Conservation (phyloP, 1,140 invertebrate genomes). For the Neodiprion pinetum region DNA sequence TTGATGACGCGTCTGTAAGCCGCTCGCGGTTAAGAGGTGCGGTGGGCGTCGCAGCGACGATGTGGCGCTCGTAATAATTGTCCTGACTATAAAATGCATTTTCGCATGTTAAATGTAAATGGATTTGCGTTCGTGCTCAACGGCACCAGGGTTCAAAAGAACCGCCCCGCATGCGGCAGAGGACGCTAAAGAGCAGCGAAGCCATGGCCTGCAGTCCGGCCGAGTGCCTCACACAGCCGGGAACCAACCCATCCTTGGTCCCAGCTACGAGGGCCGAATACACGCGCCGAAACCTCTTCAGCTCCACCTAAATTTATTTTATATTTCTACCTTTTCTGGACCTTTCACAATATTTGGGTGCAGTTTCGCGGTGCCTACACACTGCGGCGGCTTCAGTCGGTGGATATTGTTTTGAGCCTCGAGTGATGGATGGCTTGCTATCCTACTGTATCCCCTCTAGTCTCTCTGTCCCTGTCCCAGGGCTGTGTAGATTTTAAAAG, state of each 20-base stretch:
- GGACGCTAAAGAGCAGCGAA: background rate
- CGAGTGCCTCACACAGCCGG: background rate
- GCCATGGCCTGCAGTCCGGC: background rate
- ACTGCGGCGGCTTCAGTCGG: constrained; percentile 41
- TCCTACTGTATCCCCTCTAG: constrained; percentile 38
- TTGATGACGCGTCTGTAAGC: constrained; percentile 2
- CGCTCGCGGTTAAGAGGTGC: background rate
- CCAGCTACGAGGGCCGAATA: no score
- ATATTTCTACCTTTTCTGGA: constrained; percentile 62
- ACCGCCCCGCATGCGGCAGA: background rate
- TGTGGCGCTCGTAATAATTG: constrained; percentile 51
- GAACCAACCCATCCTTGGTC: background rate
- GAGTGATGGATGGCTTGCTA: constrained; percentile 60
- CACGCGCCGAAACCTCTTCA: background rate
- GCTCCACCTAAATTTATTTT: constrained; percentile 53
- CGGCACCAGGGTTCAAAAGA: constrained; percentile 14
- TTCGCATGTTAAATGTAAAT: constrained; percentile 59
- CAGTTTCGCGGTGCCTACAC: constrained; percentile 45
- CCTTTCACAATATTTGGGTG: constrained; percentile 64
- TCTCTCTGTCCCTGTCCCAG: constrained; percentile 37
- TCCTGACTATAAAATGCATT: constrained; percentile 53
- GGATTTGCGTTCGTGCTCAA: constrained; percentile 40
- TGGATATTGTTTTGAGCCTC: constrained; percentile 56
- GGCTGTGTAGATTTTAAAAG: constrained; percentile 33
- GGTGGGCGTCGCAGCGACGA: constrained; percentile 17